Evolutionary conservation across 2,888 invertebrate genomes (phyloP), one percentile per base, ranked within the genome.

Genomic region (Phalera bucephala): DNA sequence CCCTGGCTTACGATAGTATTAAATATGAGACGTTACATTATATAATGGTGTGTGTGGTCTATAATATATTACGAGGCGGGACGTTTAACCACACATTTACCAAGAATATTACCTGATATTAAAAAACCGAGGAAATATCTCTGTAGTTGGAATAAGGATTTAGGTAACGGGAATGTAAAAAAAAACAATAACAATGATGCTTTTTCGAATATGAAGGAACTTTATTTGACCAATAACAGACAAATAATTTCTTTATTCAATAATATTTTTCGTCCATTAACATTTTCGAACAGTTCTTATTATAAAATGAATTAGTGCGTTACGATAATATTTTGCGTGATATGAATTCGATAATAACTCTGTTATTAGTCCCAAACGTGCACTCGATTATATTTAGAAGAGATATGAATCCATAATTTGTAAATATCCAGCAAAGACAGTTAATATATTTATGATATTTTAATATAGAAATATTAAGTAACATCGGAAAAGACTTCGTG

Each of bases 161-260:
- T n/a, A n/a, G n/a, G n/a, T n/a, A n/a, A n/a, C n/a, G n/a, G n/a
- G n/a, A n/a, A n/a, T n/a, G n/a, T n/a, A n/a, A n/a, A 20, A 33
- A 44, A 34, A 33, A 63, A 64, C 45, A 40, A 65, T 71, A 57
- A 36, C 46, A 38, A 28, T 21, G 19, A 11, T 36, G 28, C 17
- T 42, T 64, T 64, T 67, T 64, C 51, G 66, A 75, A 74, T 82
- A 78, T 64, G 81, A 85, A 86, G 88, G 85, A 88, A 85, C 85
- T 89, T 88, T 89, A 89, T 83, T 88, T 80, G 76, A 80, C 77
- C 80, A 81, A 76, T 80, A 81, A 80, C 72, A 78, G 80, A 82
- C 76, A 80, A 77, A 72, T 68, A 67, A 65, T 62, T 65, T 69
- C 48, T 58, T 58, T 70, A 72, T 64, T 69, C 53, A 61, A 74